Percentiles rank a stretch among this genome's conserved stretches.
These are phyloP conservation scores for Mayetiola destructor DNA, from an alignment of 2,888 invertebrate species.

Conservation along the genomic window DNA sequence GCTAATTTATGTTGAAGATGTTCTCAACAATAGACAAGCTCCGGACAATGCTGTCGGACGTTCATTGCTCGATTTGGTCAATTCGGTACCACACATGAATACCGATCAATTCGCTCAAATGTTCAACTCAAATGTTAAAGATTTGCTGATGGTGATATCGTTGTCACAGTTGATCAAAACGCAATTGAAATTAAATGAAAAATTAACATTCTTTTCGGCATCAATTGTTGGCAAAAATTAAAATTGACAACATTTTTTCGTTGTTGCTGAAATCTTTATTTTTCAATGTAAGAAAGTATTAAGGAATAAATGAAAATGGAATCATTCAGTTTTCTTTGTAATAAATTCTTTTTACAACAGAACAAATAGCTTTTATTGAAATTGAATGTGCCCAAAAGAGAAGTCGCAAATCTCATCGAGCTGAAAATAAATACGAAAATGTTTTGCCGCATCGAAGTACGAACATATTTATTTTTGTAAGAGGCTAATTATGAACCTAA, in stretches of 20 bases:
- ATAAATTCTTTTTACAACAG: too few species aligned
- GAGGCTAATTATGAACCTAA: too few species aligned
- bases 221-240: slow-evolving; percentile 5
- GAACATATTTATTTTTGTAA: too few species aligned
- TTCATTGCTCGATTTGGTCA: slow-evolving; percentile 75
- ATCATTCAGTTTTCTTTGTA: too few species aligned
- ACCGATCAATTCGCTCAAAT: slow-evolving; percentile 83
- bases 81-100: slow-evolving; percentile 82
- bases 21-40: slow-evolving; percentile 59
- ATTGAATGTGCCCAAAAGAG: too few species aligned
- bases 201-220: slow-evolving; percentile 72
- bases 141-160: slow-evolving; percentile 93
- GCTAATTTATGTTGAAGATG: slow-evolving; percentile 80
- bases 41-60: slow-evolving; percentile 83
- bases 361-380: too few species aligned
- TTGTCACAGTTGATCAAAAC: slow-evolving; percentile 92
- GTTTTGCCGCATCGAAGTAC: too few species aligned
- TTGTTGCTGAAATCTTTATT: too few species aligned
- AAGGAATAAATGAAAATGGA: too few species aligned
- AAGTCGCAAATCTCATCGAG: too few species aligned
- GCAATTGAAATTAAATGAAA: slow-evolving; percentile 91
- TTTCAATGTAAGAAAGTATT: too few species aligned
- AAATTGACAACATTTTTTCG: slow-evolving; percentile 36
- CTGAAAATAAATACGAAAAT: too few species aligned
- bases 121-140: slow-evolving; percentile 93